These are phyloP conservation scores for Taenioides sp. DNA, from an alignment of 2,797 vertebrate genomes.

Conservation along the genomic window DNA sequence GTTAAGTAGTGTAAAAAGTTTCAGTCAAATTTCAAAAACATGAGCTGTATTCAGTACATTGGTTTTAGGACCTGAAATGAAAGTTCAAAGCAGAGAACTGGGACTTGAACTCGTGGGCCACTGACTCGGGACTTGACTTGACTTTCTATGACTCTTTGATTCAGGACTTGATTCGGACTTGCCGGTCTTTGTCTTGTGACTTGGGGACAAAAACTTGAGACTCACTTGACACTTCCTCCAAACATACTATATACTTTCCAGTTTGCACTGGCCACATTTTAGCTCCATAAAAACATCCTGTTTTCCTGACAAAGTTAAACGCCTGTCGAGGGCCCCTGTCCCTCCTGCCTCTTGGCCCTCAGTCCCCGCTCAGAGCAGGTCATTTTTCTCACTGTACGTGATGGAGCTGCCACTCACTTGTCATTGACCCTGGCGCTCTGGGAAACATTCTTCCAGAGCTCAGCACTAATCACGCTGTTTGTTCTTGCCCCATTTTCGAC, in stretches of 20 bases:
- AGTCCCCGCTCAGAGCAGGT: background rate
- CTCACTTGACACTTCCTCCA: background rate
- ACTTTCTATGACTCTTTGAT: too few species aligned
- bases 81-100: too few species aligned
- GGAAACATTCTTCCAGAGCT: constrained; percentile 57
- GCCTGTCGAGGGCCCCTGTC: background rate
- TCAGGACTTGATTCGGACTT: too few species aligned
- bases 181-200: too few species aligned
- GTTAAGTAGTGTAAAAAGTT: too few species aligned
- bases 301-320: background rate
- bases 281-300: background rate
- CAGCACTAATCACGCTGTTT: constrained; percentile 54
- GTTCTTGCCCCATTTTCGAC: constrained; percentile 50
- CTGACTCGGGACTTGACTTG: too few species aligned
- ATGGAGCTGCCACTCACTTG: constrained; percentile 39
- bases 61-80: too few species aligned
- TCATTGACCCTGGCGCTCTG: constrained; percentile 43
- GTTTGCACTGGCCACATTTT: background rate
- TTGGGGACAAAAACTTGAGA: too few species aligned
- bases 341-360: background rate
- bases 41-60: too few species aligned
- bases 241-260: background rate
- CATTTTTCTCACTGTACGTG: constrained; percentile 20
- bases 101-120: too few species aligned
- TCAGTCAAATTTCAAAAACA: too few species aligned